A percentile compares a stretch with the other conserved stretches of the same genome.
Evolutionary conservation across 1,140 invertebrate genomes (phyloP).

Genomic region (Harpegnathos saltator): DNA sequence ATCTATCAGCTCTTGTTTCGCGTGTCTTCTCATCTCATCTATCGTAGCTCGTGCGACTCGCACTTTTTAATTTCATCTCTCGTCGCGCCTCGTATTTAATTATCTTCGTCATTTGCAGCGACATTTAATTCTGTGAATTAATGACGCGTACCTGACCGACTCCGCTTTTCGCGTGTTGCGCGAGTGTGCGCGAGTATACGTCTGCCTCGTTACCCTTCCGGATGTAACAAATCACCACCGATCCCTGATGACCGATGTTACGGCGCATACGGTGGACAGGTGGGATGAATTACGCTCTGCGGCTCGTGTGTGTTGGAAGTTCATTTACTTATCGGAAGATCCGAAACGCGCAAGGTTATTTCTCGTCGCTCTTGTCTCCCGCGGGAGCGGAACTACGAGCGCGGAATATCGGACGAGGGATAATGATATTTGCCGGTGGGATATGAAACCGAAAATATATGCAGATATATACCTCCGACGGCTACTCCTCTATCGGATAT

Average conservation of each 20-base stretch:
- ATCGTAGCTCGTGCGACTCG: slow-evolving; percentile 39
- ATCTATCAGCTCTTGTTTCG: slow-evolving; percentile 50
- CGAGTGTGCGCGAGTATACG: not conserved
- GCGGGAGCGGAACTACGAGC: not conserved
- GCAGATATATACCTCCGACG: slow-evolving; percentile 29
- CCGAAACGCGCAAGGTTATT: slow-evolving; percentile 36
- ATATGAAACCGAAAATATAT: slow-evolving; percentile 29
- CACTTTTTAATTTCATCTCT: slow-evolving; percentile 54
- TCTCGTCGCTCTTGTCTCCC: slow-evolving; percentile 16
- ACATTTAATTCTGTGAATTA: slow-evolving; percentile 62
- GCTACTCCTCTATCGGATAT: slow-evolving; percentile 32
- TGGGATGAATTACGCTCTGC: slow-evolving; percentile 48
- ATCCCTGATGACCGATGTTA: slow-evolving; percentile 58
- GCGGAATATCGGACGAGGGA: slow-evolving; percentile 29
- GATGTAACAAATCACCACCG: slow-evolving; percentile 57
- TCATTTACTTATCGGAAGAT: slow-evolving; percentile 57
- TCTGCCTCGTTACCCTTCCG: slow-evolving; percentile 48
- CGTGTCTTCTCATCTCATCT: slow-evolving; percentile 34
- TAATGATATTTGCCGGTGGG: slow-evolving; percentile 37
- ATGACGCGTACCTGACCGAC: slow-evolving; percentile 40
- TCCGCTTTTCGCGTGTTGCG: not conserved
- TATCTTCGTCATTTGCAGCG: slow-evolving; percentile 60
- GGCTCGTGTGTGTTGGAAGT: slow-evolving; percentile 2
- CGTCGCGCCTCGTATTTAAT: slow-evolving; percentile 48
- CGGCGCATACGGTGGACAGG: slow-evolving; percentile 30